Evolutionary conservation across 2,113 vertebrate species (phyloP).

Genomic region (Oceanites oceanicus): DNA sequence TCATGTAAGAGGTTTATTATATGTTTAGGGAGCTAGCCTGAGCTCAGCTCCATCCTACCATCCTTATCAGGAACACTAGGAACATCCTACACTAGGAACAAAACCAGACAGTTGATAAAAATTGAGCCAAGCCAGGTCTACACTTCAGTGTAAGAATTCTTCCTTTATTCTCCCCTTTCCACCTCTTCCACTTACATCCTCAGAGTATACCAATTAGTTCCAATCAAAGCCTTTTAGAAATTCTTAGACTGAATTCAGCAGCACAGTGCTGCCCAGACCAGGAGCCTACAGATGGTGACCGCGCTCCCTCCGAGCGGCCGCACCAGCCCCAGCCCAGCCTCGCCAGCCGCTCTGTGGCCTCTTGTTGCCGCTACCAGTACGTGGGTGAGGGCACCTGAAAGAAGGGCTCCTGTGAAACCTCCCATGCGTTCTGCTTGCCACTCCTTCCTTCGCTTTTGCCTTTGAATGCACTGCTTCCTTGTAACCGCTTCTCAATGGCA

Average conservation of each 20-base stretch:
- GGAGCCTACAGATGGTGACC: rapidly evolving
- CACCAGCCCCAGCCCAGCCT: background rate
- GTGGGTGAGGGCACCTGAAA: background rate
- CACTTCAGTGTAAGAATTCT: background rate
- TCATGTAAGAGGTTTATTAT: background rate
- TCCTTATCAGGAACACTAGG: background rate
- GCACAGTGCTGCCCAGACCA: rapidly evolving
- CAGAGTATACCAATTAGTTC: background rate
- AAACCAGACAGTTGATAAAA: background rate
- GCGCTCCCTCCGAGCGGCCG: rapidly evolving
- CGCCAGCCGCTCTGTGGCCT: rapidly evolving
- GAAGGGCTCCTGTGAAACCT: background rate
- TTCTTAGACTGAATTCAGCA: background rate
- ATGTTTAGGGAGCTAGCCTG: background rate
- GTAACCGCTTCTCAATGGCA: background rate
- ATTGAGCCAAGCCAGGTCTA: rapidly evolving
- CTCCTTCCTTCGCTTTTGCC: background rate
- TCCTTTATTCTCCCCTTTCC: background rate
- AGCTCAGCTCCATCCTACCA: background rate
- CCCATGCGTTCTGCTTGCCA: background rate
- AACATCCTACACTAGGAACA: background rate
- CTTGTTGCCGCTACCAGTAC: rapidly evolving
- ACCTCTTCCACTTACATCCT: background rate
- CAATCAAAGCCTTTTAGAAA: background rate
- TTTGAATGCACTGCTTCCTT: background rate